Base-by-base conservation (phyloP, 30 jellyfish, hydroid and myxozoan genomes). In the Cassiopea xamachana region DNA sequence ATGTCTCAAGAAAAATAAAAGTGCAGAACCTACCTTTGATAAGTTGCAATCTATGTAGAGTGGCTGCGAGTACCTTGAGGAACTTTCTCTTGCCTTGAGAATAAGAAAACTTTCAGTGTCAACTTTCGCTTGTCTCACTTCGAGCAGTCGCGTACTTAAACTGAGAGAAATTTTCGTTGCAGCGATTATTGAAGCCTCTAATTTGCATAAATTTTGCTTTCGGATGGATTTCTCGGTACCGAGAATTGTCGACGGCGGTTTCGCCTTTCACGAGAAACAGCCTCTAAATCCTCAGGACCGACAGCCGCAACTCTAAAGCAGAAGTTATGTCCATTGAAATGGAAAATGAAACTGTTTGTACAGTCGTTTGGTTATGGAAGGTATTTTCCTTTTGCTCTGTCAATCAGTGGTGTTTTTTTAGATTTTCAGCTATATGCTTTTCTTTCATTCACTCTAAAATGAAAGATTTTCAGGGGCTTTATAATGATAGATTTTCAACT, bases 101-200 rank as follows among this genome's bases (percentile, higher is more conserved):
- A 1, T 18, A 58, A 2, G 15, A 10, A 58, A 12, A 14, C 2
- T 58, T 39, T 48, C 75, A 46, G 4, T 69, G 1, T 2, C 62
- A 16, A n/a, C 14, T 49, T 12, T 2, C 46, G 2, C 6, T 2
- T 75, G 45, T 1, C 87, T 27, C 50, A 27, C 51, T 69, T 15
- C 92, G 48, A 6, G 78, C n/a, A 58, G 2, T 2, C 2, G 92
- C 14, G 10, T 69, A 17, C 85, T 83, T 19, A 51, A 83, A 83
- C 76, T 83, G 92, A 70, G n/a, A 19, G 44, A 1, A 15, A 48
- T 83, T 83, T 48, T 70, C 92, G 92, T 85, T 19, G 87, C 87
- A 78, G 12, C 87, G 87, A 78, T 5, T 6, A 1, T 78, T 48
- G 87, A 47, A 50, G 69, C 71, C 1, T 1, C 87, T 78, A 78